Percentiles rank a stretch among this genome's conserved stretches.
Conservation (phyloP, 1,140 invertebrate species). For the Heliconius hermathena region DNA sequence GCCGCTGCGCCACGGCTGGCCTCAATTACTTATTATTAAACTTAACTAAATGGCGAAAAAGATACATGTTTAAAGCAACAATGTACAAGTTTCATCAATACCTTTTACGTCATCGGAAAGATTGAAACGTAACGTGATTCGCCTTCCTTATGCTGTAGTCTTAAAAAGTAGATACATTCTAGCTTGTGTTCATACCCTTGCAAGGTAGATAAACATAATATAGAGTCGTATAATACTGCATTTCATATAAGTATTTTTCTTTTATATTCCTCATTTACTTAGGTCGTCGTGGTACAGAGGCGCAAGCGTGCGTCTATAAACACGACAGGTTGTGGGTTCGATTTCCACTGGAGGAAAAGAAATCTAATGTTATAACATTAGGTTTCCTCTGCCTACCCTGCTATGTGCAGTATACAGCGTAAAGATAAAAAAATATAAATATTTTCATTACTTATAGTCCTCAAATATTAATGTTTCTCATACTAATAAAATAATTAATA, state of each 20-base stretch:
- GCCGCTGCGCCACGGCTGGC: no score
- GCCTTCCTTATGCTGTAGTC: constrained; percentile 4
- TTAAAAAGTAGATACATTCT: constrained; percentile 2
- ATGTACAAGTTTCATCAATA: background rate
- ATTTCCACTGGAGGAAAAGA: no score
- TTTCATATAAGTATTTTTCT: background rate
- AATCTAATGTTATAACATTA: no score
- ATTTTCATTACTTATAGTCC: no score
- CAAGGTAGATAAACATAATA: background rate
- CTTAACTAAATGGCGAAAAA: background rate
- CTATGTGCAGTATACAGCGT: no score
- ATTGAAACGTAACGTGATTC: constrained; percentile 1
- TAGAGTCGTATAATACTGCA: background rate
- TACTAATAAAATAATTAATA: background rate
- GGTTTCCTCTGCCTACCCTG: no score
- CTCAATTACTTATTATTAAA: no score
- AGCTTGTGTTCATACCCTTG: background rate
- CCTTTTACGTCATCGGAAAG: background rate
- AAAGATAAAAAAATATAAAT: no score
- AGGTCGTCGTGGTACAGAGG: no score
- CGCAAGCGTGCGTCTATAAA: no score
- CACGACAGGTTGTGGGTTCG: no score
- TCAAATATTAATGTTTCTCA: no score
- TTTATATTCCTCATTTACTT: background rate
- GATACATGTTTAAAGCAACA: background rate